phyloP scores from a whole-genome alignment of 2,113 vertebrate genomes.

The Myiopsitta monachus region DNA sequence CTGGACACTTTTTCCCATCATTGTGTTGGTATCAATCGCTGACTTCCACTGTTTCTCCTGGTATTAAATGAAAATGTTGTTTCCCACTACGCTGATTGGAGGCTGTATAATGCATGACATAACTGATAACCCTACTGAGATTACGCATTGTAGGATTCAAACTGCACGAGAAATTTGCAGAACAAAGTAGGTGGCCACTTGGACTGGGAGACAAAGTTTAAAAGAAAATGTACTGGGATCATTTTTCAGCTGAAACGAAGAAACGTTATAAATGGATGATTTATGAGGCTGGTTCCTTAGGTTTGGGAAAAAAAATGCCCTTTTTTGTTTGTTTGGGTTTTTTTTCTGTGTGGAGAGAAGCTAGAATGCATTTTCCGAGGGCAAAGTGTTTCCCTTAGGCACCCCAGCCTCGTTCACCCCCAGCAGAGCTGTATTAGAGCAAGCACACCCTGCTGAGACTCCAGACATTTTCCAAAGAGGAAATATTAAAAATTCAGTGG shows the following conservation, averaged over 20 bases:
- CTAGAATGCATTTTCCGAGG: not conserved
- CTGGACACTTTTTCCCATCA: conserved; percentile 88
- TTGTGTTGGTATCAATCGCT: conserved; percentile 87
- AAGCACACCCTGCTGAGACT: conserved; percentile 24
- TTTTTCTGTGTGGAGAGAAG: not conserved
- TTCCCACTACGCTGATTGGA: conserved; percentile 84
- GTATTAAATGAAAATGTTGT: conserved; percentile 82
- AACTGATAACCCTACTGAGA: conserved; percentile 81
- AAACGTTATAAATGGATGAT: conserved; percentile 30
- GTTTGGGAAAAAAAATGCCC: not conserved
- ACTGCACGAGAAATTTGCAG: conserved; percentile 52
- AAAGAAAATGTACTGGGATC: conserved; percentile 4
- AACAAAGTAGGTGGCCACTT: conserved; percentile 55
- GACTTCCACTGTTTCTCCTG: conserved; percentile 86
- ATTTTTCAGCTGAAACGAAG: conserved; percentile 45
- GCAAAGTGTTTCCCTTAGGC: not conserved
- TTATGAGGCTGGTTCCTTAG: conserved; percentile 1
- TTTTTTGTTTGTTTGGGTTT: not conserved
- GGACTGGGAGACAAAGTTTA: conserved; percentile 34
- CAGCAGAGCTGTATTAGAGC: not conserved
- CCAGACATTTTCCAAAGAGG: conserved; percentile 51
- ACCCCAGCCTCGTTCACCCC: not conserved
- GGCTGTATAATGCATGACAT: conserved; percentile 76
- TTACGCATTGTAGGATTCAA: conserved; percentile 69
- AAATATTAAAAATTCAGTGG: conserved; percentile 55